Evolutionary conservation across 2,888 invertebrate genomes (phyloP), one percentile per base, ranked within the genome.

Genomic region (Diadromus collaris): DNA sequence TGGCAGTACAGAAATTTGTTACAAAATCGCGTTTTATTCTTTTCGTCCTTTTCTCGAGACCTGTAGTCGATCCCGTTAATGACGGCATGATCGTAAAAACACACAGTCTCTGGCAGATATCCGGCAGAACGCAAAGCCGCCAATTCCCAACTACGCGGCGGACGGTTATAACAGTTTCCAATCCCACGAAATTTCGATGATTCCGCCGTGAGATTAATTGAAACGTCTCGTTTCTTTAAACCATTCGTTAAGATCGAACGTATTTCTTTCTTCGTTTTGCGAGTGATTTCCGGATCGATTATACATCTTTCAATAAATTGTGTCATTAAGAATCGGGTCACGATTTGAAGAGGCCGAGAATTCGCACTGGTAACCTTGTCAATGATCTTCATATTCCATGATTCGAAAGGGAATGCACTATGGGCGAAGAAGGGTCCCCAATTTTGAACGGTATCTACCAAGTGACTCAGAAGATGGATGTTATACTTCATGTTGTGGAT

Each of bases 371-470:
- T 61, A 32, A 61, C 41, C 21, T 34, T 41, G 16, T 61, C 32
- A 19, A 61, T 21, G 7, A 61, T 73, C n/a, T 54, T 65, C 19
- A 32, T 38, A 41, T 74, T 67, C 54, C 65, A 74, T n/a, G n/a
- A n/a, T n/a, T n/a, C n/a, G n/a, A n/a, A n/a, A n/a, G n/a, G n/a
- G n/a, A n/a, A n/a, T n/a, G 74, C 74, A 21, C 29, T 44, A 34
- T 63, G 21, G 13, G 51, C 48, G 64, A 64, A 73, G 9, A 60
- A 32, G 2, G 65, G 65, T n/a, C 65, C 74, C 67, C 74, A 74
- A 46, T 74, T 65, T 19, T 21, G 6, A 19, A 74, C 65, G 27
- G 56, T 74, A 41, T 65, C 46, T 21, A 41, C 24, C 34, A 65
- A 38, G 34, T 67, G 74, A n/a, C 58, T 65, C 1, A 67, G n/a